These are phyloP conservation scores for Nyctalus aviator DNA, from an alignment of 2,797 vertebrate genomes.

Conservation along the genomic window DNA sequence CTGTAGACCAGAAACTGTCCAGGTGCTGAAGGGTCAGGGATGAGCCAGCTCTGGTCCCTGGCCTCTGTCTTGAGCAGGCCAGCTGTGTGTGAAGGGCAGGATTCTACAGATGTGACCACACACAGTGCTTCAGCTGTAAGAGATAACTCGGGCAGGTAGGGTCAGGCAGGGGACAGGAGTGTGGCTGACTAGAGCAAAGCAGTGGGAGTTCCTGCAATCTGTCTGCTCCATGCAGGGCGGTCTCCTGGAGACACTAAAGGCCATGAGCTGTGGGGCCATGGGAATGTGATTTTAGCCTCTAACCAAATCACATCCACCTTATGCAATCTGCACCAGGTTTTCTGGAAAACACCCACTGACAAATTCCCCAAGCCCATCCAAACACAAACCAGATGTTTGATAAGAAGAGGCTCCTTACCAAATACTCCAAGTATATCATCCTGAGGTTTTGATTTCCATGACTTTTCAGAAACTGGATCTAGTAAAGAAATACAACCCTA, in stretches of 20 bases:
- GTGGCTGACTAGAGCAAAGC: not conserved
- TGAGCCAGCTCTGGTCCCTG: not conserved
- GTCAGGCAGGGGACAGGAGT: not conserved
- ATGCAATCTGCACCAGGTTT: not conserved
- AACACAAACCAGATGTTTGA: not conserved
- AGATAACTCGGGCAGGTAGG: not conserved
- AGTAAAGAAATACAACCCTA: not conserved
- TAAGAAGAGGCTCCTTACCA: constrained; percentile 37
- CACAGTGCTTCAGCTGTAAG: not conserved
- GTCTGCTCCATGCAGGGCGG: not conserved
- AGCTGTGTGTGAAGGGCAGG: not conserved
- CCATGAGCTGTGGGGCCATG: not conserved
- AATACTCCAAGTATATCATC: not conserved
- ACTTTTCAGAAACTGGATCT: not conserved
- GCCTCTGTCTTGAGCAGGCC: not conserved
- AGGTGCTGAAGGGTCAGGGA: not conserved
- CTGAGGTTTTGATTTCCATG: not conserved
- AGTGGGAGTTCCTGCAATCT: not conserved
- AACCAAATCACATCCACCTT: not conserved
- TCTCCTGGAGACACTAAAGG: not conserved
- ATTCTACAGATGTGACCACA: too few relatives aligned
- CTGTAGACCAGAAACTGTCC: not conserved
- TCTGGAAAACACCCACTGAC: not conserved
- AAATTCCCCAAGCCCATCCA: not conserved
- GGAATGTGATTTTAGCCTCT: not conserved